These are phyloP conservation scores for Drosophila auraria DNA, from an alignment of 1,140 invertebrate species.

Conservation along the genomic window DNA sequence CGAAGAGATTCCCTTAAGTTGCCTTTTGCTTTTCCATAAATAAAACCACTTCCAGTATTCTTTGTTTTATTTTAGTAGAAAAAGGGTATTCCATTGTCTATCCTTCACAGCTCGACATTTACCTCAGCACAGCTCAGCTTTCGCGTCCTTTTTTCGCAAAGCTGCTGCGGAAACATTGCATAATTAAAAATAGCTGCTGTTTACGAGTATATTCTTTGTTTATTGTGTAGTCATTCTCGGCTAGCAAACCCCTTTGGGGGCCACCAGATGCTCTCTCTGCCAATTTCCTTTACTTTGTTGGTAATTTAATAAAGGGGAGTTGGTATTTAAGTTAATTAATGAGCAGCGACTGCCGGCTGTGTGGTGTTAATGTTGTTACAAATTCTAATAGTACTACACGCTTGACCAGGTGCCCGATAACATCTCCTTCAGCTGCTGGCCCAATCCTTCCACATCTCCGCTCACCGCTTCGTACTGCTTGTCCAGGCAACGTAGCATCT, in stretches of 20 bases:
- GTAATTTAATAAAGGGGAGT: slow-evolving; percentile 55
- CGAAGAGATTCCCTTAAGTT: neutral
- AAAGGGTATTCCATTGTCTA: slow-evolving; percentile 6
- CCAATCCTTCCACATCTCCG: slow-evolving; percentile 8
- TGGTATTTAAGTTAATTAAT: slow-evolving; percentile 58
- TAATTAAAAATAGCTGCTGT: slow-evolving; percentile 76
- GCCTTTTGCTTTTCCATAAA: neutral
- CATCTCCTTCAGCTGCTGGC: slow-evolving; percentile 4
- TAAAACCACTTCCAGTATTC: neutral
- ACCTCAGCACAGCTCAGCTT: slow-evolving; percentile 21
- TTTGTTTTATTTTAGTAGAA: neutral
- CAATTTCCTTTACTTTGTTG: slow-evolving; percentile 7
- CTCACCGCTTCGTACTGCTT: slow-evolving; percentile 12
- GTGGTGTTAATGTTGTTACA: slow-evolving; percentile 17
- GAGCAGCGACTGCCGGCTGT: slow-evolving; percentile 4
- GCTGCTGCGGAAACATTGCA: slow-evolving; percentile 60
- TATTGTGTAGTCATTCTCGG: slow-evolving; percentile 45
- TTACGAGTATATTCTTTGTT: slow-evolving; percentile 62
- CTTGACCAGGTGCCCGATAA: neutral
- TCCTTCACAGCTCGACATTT: neutral
- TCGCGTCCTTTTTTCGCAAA: slow-evolving; percentile 24
- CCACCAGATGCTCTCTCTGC: neutral
- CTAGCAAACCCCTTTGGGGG: neutral
- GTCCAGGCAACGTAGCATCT: slow-evolving; percentile 19
- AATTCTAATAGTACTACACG: neutral